phyloP scores from a whole-genome alignment of 2,113 vertebrate genomes.

The Ia io region DNA sequence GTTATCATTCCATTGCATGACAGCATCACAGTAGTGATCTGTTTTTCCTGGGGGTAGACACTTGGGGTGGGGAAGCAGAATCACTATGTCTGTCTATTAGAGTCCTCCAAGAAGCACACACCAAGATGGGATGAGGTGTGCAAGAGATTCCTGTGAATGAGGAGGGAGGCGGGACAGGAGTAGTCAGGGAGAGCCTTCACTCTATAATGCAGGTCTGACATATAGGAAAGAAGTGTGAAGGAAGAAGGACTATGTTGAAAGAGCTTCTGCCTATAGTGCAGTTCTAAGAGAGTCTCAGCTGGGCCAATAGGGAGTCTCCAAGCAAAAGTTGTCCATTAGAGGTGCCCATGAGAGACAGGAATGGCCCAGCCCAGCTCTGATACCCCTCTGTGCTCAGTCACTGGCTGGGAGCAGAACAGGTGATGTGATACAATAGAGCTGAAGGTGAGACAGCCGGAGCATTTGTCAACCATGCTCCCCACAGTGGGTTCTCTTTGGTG shows the following conservation, averaged over 20 bases:
- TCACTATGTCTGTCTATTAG: neutral
- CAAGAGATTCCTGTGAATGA: neutral
- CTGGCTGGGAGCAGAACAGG: neutral
- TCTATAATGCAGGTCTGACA: neutral
- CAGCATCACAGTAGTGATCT: neutral
- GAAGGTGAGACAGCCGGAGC: neutral
- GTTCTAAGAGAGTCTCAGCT: neutral
- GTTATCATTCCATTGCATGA: neutral
- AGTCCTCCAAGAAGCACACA: neutral
- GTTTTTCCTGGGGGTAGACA: neutral
- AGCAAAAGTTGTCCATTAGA: neutral
- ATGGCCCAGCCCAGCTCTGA: too few relatives aligned
- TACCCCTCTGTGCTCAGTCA: neutral
- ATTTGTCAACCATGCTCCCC: too few relatives aligned
- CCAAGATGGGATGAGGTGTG: neutral
- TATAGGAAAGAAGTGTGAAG: neutral
- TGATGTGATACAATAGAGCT: neutral
- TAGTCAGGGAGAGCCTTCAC: neutral
- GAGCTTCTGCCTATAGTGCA: neutral
- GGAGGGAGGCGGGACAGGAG: fast-evolving
- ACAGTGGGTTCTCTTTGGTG: neutral
- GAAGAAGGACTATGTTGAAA: neutral
- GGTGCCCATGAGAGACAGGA: neutral
- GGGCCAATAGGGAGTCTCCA: neutral
- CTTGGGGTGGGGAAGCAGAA: neutral